Base-by-base conservation (phyloP, 2,113 vertebrate species). In the Myocastor coypus region DNA sequence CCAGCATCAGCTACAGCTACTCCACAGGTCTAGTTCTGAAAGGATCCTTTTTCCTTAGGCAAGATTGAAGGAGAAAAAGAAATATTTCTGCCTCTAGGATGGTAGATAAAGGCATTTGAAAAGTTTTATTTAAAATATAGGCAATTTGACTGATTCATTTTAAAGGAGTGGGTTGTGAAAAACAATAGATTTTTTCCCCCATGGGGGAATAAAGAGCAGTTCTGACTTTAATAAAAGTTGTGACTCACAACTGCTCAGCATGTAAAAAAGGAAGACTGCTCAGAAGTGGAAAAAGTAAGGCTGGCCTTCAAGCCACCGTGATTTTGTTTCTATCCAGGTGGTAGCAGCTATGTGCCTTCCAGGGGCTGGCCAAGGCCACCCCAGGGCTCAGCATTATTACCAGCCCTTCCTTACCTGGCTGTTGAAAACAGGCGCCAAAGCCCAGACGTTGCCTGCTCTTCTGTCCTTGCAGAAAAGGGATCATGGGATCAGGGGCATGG, bases 211-310 rank as follows among this genome's bases (percentile, higher is more conserved):
- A 97, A 97, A 71, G 75, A 69, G 97, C 96, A 96, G 95, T 91
- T 97, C n/a, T 95, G 52, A 89, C 77, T 98, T 98, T 97, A 96
- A 96, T 96, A 93, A 97, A 98, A 96, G 94, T 92, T 89, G 83
- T 98, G 97, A 98, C 59, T 98, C 98, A 98, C 84, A 69, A 86
- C 95, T 96, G 96, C 93, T 98, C 97, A 98, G 40, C 34, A 66
- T 19, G 42, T 77, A 20, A 57, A 7, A 6, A 50, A 78, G 42
- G 75, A 50, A 78, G 28, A 78, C 46, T 50, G 42, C 75, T 78
- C 42, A 32, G 42, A 75, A 85, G 97, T 97, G 96, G 97, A 97
- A 96, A 96, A 98, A 96, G 83, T 94, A 97, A 98, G 97, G 94
- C 94, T 96, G 97, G 89, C 92, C 73, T 95, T 69, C 93, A 85